A percentile compares a stretch with the other conserved stretches of the same genome.
phyloP scores from a whole-genome alignment of 2,888 invertebrate genomes.

The Hyles lineata region DNA sequence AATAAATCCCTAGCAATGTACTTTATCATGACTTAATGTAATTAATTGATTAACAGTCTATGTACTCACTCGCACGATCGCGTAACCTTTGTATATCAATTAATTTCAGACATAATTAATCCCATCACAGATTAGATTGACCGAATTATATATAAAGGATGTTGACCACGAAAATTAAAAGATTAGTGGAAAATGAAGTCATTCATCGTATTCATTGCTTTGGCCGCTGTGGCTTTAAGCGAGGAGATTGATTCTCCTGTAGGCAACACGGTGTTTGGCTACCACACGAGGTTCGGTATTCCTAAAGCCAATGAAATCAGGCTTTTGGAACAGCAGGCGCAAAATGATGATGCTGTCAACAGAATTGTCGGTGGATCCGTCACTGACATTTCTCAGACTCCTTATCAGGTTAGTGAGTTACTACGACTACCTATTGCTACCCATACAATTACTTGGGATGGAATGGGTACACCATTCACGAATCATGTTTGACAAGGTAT shows the following conservation, averaged over 20 bases:
- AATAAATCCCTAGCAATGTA: no score
- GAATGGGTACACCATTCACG: no score
- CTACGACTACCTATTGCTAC: no score
- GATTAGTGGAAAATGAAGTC: slow-evolving; percentile 43
- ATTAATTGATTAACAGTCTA: no score
- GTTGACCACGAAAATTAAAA: not conserved
- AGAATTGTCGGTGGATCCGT: slow-evolving; percentile 61
- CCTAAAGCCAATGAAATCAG: slow-evolving; percentile 54
- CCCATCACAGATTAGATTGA: slow-evolving; percentile 29
- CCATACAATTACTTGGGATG: no score
- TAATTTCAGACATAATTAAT: not conserved
- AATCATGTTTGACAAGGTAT: no score
- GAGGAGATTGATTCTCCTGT: slow-evolving; percentile 42
- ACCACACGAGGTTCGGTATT: slow-evolving; percentile 61
- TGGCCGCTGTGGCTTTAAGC: slow-evolving; percentile 46
- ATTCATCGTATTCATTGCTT: slow-evolving; percentile 43
- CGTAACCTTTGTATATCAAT: not conserved
- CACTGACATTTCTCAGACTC: slow-evolving; percentile 52
- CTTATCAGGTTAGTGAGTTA: slow-evolving; percentile 59
- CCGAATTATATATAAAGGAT: not conserved
- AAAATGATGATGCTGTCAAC: slow-evolving; percentile 30
- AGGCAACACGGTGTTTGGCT: slow-evolving; percentile 49
- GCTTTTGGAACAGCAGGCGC: slow-evolving; percentile 47
- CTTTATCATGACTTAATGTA: no score
- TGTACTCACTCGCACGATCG: no score